Evolutionary conservation across 2,888 invertebrate species (phyloP).

Genomic region (Heliconius cydno): DNA sequence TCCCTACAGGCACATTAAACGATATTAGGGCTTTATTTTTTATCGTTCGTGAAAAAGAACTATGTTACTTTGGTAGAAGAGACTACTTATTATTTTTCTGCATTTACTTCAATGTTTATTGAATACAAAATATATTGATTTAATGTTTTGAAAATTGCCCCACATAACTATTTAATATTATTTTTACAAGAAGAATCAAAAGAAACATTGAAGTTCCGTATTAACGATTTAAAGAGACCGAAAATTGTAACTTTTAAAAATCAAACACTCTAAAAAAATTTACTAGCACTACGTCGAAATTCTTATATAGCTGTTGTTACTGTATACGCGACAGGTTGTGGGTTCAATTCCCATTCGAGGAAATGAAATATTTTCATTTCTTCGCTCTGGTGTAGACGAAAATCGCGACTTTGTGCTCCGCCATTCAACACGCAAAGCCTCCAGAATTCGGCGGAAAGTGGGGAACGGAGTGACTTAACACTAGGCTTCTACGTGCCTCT

Average conservation of each 20-base stretch:
- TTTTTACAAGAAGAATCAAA: not conserved
- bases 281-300: not conserved
- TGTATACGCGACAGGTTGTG: too few relatives aligned
- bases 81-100: conserved; percentile 67
- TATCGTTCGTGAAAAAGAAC: conserved; percentile 81
- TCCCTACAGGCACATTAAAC: conserved; percentile 82
- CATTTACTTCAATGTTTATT: conserved; percentile 57
- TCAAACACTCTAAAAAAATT: not conserved
- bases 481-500: too few relatives aligned
- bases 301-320: not conserved
- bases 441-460: too few relatives aligned
- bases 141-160: not conserved
- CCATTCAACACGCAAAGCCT: too few relatives aligned
- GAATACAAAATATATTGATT: conserved; percentile 5
- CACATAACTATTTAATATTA: too few relatives aligned
- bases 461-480: too few relatives aligned
- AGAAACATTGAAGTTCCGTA: not conserved
- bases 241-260: not conserved
- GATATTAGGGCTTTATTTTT: conserved; percentile 83
- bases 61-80: conserved; percentile 72
- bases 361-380: too few relatives aligned
- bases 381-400: too few relatives aligned
- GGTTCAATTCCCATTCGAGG: too few relatives aligned
- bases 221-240: not conserved
- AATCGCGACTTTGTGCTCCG: too few relatives aligned